Evolutionary conservation across 2,888 invertebrate species (phyloP).

Genomic region (Diarsia dahlii): DNA sequence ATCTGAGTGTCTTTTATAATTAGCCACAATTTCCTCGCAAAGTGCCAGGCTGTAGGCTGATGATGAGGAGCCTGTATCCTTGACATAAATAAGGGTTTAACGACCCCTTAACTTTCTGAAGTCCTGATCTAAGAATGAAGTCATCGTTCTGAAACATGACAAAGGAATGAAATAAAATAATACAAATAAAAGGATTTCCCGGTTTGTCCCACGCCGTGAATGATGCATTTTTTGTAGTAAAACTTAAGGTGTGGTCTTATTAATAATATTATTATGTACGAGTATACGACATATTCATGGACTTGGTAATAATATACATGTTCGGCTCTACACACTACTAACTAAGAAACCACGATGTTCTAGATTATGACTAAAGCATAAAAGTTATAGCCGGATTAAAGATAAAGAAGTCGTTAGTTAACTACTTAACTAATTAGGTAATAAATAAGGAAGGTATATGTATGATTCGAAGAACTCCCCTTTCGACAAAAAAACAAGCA

Average conservation of each 20-base stretch:
- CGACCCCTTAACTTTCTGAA: background rate
- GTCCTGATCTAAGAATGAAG: conserved; percentile 3
- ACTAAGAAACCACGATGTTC: background rate
- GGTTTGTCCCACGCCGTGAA: conserved; percentile 31
- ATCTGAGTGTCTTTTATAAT: too few relatives aligned
- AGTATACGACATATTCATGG: background rate
- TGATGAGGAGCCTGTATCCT: too few relatives aligned
- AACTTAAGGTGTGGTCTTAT: conserved; percentile 38
- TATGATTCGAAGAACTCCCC: background rate
- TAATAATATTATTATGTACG: too few relatives aligned
- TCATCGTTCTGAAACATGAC: conserved; percentile 30
- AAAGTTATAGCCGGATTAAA: background rate
- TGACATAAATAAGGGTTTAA: background rate
- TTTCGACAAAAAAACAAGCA: background rate
- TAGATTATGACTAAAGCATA: background rate
- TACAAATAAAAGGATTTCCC: conserved; percentile 54
- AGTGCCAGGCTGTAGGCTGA: too few relatives aligned
- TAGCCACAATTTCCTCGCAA: too few relatives aligned
- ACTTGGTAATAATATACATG: background rate
- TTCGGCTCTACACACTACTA: background rate
- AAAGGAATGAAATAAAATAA: conserved; percentile 40
- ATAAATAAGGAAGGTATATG: background rate
- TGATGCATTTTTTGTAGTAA: conserved; percentile 50
- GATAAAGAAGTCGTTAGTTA: background rate
- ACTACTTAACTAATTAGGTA: background rate